phyloP scores from a whole-genome alignment of 2,113 vertebrate genomes.

The Halcyon senegalensis region DNA sequence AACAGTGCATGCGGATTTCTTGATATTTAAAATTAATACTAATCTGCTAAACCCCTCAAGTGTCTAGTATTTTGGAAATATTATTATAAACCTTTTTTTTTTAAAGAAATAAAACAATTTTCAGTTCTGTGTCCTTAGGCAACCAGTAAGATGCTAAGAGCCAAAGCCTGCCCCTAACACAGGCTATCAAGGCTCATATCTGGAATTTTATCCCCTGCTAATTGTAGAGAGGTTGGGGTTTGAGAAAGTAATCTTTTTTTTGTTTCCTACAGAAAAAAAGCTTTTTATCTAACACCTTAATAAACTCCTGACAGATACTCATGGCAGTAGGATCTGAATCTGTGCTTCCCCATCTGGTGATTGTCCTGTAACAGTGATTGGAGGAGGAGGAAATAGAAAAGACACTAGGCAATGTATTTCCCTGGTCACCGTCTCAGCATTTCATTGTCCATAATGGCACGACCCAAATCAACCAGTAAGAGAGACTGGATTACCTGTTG shows the following conservation, averaged over 20 bases:
- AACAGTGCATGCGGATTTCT: background rate
- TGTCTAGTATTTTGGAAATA: background rate
- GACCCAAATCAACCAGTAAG: background rate
- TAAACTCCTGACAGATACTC: background rate
- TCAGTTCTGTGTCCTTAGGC: background rate
- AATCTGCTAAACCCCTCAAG: background rate
- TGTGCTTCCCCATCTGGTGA: background rate
- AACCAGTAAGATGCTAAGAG: background rate
- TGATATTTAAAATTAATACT: background rate
- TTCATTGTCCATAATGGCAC: rapidly evolving
- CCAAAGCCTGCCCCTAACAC: background rate
- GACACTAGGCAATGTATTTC: rapidly evolving
- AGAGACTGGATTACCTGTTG: background rate
- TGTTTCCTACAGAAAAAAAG: background rate
- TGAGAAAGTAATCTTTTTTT: background rate
- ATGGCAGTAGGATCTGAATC: background rate
- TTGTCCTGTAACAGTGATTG: background rate
- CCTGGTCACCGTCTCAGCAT: rapidly evolving
- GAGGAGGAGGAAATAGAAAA: background rate
- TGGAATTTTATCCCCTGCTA: background rate
- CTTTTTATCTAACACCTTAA: background rate
- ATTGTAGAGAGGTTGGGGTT: background rate
- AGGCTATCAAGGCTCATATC: background rate
- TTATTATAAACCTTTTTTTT: background rate
- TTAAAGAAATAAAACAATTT: background rate